Evolutionary conservation across 2,888 invertebrate genomes (phyloP).

Genomic region (Napeogenes sylphis): DNA sequence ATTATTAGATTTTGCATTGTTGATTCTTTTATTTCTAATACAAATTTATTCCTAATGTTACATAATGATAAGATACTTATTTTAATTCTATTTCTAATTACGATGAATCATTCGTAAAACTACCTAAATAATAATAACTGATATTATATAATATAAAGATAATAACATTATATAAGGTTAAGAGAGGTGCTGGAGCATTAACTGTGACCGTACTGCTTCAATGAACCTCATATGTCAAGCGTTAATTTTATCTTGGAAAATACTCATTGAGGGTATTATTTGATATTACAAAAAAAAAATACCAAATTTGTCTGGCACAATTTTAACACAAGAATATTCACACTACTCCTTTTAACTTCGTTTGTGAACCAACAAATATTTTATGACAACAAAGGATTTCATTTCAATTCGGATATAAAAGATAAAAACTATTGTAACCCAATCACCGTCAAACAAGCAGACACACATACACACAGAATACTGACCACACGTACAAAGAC

Average conservation of each 20-base stretch:
- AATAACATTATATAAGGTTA: constrained; percentile 25
- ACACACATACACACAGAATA: constrained; percentile 4
- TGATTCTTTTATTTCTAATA: no score
- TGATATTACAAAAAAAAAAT: not conserved
- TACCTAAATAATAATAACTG: no score
- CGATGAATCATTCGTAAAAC: no score
- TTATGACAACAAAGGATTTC: not conserved
- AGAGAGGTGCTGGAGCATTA: constrained; percentile 45
- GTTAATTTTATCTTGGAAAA: constrained; percentile 14
- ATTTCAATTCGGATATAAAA: not conserved
- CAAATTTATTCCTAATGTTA: no score
- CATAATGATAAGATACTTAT: no score
- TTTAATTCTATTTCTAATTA: no score
- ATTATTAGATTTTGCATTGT: no score
- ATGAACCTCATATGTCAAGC: constrained; percentile 18
- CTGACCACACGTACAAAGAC: constrained; percentile 23
- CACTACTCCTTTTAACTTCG: no score
- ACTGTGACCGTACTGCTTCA: constrained; percentile 47
- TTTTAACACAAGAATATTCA: not conserved
- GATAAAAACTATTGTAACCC: constrained; percentile 1
- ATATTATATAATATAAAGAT: no score
- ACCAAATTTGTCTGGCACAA: no score
- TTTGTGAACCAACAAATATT: no score
- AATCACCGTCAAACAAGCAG: constrained; percentile 1
- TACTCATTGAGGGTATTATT: constrained; percentile 1